phyloP scores from a whole-genome alignment of 2,888 invertebrate species.

The Zelleria hepariella region DNA sequence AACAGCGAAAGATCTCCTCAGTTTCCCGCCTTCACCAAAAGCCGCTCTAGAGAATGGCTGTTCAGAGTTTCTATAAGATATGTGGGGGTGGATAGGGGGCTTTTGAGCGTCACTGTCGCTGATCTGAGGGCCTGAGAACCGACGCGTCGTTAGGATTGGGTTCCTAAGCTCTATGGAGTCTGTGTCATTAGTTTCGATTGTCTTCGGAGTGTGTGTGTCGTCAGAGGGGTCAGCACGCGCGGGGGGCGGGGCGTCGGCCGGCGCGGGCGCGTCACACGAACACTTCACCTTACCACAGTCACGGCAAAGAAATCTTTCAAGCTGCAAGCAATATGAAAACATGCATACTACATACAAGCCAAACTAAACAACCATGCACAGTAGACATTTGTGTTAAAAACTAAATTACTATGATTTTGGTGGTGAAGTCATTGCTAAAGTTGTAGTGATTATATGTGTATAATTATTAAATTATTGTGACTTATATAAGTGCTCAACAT shows the following conservation, averaged over 20 bases:
- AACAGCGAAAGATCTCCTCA: conserved; percentile 58
- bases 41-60: conserved; percentile 43
- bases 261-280: conserved; percentile 56
- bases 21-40: conserved; percentile 46
- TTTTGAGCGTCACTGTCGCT: not conserved
- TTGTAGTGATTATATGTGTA: no score
- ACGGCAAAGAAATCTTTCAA: conserved; percentile 81
- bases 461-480: no score
- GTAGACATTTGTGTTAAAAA: not conserved
- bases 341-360: conserved; percentile 64
- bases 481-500: no score
- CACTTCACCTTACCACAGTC: conserved; percentile 79
- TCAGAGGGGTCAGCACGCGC: conserved; percentile 29
- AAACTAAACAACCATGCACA: conserved; percentile 12
- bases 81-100: conserved; percentile 23
- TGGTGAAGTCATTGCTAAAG: not conserved
- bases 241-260: conserved; percentile 18
- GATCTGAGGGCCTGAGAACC: not conserved
- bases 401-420: no score
- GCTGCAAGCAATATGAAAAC: conserved; percentile 76
- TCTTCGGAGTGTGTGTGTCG: conserved; percentile 17
- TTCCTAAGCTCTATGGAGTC: conserved; percentile 8
- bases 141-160: conserved; percentile 4
- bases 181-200: not conserved
- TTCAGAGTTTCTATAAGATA: conserved; percentile 31